Evolutionary conservation across 2,113 vertebrate genomes (phyloP).

Genomic region (Gracilinanus agilis): DNA sequence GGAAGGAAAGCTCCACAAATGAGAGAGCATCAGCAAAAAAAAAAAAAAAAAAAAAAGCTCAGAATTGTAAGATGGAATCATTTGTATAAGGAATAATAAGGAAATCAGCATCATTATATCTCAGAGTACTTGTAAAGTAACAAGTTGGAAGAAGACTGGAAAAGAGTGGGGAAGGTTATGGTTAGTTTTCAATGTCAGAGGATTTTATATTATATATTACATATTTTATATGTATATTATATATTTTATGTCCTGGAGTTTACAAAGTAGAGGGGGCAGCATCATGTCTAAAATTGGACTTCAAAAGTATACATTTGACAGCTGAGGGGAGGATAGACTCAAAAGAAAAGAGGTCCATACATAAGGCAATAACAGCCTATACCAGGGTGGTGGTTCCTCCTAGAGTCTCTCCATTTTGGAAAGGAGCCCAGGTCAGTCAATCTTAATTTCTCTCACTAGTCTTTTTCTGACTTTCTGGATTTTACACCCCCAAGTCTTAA

Average conservation of each 20-base stretch:
- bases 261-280: too few relatives aligned
- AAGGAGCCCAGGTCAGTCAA: not conserved
- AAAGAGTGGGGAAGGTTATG: not conserved
- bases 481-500: not conserved
- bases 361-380: not conserved
- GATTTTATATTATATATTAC: not conserved
- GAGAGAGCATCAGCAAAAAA: not conserved
- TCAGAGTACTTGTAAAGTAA: not conserved
- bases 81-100: not conserved
- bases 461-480: not conserved
- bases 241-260: too few relatives aligned
- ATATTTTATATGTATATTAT: too few relatives aligned
- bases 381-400: not conserved
- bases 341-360: not conserved
- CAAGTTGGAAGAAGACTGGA: not conserved
- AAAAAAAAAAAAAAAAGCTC: too few relatives aligned
- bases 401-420: not conserved
- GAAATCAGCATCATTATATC: not conserved
- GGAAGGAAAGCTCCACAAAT: not conserved
- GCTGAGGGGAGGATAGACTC: not conserved
- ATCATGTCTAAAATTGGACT: not conserved
- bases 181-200: not conserved
- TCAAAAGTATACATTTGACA: not conserved
- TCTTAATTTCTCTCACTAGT: not conserved
- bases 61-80: not conserved